Evolutionary conservation across 2,797 vertebrate genomes (phyloP).

Genomic region (Brachyalestes nurse): DNA sequence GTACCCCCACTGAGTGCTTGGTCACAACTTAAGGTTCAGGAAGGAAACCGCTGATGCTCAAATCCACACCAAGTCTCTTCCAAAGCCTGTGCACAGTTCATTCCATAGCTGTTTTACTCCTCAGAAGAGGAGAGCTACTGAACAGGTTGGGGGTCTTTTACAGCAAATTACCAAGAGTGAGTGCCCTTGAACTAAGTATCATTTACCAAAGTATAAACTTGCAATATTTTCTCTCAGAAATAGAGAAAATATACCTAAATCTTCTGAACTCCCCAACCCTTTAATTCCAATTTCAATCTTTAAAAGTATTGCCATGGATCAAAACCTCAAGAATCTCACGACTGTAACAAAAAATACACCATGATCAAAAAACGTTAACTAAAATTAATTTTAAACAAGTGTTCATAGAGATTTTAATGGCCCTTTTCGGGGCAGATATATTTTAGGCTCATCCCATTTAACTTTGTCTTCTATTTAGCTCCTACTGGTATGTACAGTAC

Average conservation of each 20-base stretch:
- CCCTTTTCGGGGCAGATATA: too few relatives aligned
- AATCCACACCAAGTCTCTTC: slow-evolving; percentile 21
- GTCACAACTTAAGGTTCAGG: slow-evolving; percentile 24
- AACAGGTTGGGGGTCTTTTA: slow-evolving; percentile 22
- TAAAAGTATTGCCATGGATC: slow-evolving; percentile 6
- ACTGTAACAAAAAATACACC: neutral
- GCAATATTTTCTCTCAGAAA: slow-evolving; percentile 28
- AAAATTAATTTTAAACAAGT: neutral
- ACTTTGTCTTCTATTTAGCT: neutral
- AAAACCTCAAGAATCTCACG: slow-evolving; percentile 1
- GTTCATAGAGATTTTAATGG: slow-evolving; percentile 3
- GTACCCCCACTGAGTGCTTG: slow-evolving; percentile 13
- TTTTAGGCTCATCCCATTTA: too few relatives aligned
- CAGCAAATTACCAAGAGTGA: slow-evolving; percentile 22
- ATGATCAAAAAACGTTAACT: neutral
- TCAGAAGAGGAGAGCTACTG: slow-evolving; percentile 12
- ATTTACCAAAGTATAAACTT: slow-evolving; percentile 24
- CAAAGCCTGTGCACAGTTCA: slow-evolving; percentile 15
- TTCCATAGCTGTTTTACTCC: slow-evolving; percentile 29
- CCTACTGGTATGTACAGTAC: neutral
- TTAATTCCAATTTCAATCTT: neutral
- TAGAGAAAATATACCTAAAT: slow-evolving; percentile 24
- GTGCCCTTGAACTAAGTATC: slow-evolving; percentile 28
- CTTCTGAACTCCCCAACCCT: slow-evolving; percentile 16
- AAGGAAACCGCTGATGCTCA: slow-evolving; percentile 41